A percentile compares a stretch with the other conserved stretches of the same genome.
phyloP scores from a whole-genome alignment of 2,888 invertebrate species.

The Ceratothoa steindachneri region DNA sequence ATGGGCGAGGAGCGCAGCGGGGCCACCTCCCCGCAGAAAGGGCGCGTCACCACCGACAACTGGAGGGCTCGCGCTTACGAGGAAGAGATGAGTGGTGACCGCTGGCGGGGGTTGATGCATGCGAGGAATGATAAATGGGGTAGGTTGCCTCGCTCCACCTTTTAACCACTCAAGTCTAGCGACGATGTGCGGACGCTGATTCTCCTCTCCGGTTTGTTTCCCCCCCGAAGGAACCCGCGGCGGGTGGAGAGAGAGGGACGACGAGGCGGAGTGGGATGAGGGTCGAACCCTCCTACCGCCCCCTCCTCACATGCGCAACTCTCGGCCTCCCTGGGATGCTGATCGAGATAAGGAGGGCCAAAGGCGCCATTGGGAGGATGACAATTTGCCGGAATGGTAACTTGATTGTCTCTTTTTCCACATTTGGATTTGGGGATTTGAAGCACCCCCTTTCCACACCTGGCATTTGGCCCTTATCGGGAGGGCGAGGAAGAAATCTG shows the following conservation, averaged over 20 bases:
- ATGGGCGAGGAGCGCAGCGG: constrained; percentile 54
- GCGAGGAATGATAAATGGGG: constrained; percentile 33
- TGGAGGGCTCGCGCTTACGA: constrained; percentile 52
- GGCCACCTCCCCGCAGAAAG: constrained; percentile 60
- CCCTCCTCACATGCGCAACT: constrained; percentile 15
- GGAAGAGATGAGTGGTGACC: constrained; percentile 58
- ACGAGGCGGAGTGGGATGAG: constrained; percentile 38
- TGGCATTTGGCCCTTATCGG: neutral
- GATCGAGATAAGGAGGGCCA: constrained; percentile 31
- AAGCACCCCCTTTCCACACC: too few relatives aligned
- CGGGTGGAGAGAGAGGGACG: constrained; percentile 42
- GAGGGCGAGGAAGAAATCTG: neutral
- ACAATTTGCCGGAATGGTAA: constrained; percentile 59
- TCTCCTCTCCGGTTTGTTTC: too few relatives aligned
- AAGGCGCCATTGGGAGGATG: constrained; percentile 54
- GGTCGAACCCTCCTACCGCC: constrained; percentile 21
- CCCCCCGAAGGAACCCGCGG: constrained; percentile 26
- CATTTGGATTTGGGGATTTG: too few relatives aligned
- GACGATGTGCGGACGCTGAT: too few relatives aligned
- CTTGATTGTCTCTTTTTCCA: constrained; percentile 9
- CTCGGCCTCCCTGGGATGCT: constrained; percentile 30
- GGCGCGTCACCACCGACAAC: constrained; percentile 50
- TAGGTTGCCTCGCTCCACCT: constrained; percentile 11
- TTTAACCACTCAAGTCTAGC: neutral
- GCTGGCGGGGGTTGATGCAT: constrained; percentile 53